Conservation (phyloP, 2,797 vertebrate genomes). For the Arctocebus calabarensis region DNA sequence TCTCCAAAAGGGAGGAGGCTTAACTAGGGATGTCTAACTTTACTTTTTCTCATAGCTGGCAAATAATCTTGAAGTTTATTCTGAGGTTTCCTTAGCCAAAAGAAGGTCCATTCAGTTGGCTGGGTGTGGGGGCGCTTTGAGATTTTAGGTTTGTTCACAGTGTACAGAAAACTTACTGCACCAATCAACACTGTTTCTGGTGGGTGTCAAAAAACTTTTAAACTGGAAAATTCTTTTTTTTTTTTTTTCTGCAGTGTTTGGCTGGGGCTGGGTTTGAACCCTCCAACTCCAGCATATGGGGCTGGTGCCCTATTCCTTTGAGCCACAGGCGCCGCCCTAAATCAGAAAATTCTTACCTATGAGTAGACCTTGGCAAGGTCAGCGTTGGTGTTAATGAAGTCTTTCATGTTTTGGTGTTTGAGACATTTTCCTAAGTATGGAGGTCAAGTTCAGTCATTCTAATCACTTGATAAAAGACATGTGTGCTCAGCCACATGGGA, state of each 20-base stretch:
- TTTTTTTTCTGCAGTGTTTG: too few species aligned
- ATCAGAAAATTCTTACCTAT: neutral
- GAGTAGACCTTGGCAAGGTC: neutral
- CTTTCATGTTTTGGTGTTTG: neutral
- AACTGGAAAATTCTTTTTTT: too few species aligned
- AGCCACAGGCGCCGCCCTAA: neutral
- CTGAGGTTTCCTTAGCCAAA: neutral
- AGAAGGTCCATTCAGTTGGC: neutral
- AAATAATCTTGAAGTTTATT: neutral
- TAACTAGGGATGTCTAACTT: neutral
- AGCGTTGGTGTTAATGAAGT: constrained; percentile 7
- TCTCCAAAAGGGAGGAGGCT: neutral
- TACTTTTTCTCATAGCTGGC: neutral
- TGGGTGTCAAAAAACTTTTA: neutral
- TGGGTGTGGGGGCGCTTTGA: rapidly evolving
- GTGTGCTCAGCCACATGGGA: constrained; percentile 51
- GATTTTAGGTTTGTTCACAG: neutral
- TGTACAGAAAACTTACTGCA: neutral
- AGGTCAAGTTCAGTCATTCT: constrained; percentile 70
- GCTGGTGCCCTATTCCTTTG: too few species aligned
- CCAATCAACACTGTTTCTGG: neutral
- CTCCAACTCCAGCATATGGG: too few species aligned
- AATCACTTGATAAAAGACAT: constrained; percentile 72
- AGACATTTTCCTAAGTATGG: neutral
- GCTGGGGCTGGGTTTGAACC: too few species aligned